Evolutionary conservation across 2,113 vertebrate genomes (phyloP).

Genomic region (Gambusia holbrooki): DNA sequence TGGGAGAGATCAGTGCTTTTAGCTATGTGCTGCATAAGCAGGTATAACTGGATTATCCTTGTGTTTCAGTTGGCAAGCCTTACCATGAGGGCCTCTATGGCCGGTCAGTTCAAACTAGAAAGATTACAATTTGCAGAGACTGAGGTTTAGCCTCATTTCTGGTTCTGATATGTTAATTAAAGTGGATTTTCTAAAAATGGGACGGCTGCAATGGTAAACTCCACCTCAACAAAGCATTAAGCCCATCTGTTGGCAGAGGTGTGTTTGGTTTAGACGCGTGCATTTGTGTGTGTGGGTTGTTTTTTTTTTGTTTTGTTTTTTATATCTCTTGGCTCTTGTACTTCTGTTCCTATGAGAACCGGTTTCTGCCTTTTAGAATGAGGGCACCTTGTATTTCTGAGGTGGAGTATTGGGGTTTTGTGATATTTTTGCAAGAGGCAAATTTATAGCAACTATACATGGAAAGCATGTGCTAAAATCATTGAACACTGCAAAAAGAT

Average conservation of each 20-base stretch:
- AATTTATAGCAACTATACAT: not conserved
- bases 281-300: slow-evolving; percentile 32
- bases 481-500: too few relatives aligned
- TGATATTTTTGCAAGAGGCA: not conserved
- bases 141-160: slow-evolving; percentile 72
- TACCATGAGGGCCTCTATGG: slow-evolving; percentile 62
- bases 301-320: not conserved
- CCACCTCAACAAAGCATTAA: slow-evolving; percentile 74
- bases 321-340: slow-evolving; percentile 39
- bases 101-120: slow-evolving; percentile 73
- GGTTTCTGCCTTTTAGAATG: slow-evolving; percentile 29
- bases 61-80: slow-evolving; percentile 68
- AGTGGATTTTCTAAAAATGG: slow-evolving; percentile 74
- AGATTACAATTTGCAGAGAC: slow-evolving; percentile 72
- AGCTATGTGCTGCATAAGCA: slow-evolving; percentile 63
- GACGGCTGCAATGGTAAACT: slow-evolving; percentile 60
- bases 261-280: slow-evolving; percentile 40
- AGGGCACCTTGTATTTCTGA: slow-evolving; percentile 29
- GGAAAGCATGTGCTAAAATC: too few relatives aligned
- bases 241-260: slow-evolving; percentile 76
- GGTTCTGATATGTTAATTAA: slow-evolving; percentile 81
- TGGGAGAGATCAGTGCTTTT: slow-evolving; percentile 59
- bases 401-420: slow-evolving; percentile 23
- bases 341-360: slow-evolving; percentile 50
- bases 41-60: slow-evolving; percentile 77